phyloP scores from a whole-genome alignment of 2,113 vertebrate genomes.

The Guaruba guarouba region DNA sequence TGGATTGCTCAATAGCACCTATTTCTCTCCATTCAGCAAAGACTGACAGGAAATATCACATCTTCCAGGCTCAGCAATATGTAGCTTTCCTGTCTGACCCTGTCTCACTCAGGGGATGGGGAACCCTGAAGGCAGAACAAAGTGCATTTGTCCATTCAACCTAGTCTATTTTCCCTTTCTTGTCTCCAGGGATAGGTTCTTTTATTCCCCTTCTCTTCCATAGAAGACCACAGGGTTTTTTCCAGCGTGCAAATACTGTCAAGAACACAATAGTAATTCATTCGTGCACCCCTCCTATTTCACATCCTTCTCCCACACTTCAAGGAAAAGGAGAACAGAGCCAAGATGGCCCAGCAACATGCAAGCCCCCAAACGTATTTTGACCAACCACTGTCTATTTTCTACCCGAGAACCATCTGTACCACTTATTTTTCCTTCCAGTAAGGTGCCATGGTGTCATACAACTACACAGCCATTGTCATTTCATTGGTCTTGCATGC shows the following conservation, averaged over 20 bases:
- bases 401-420: not conserved
- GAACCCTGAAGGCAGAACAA: slow-evolving; percentile 48
- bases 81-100: not conserved
- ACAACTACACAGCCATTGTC: accelerated
- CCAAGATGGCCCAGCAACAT: not conserved
- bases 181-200: slow-evolving; percentile 19
- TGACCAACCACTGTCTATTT: not conserved
- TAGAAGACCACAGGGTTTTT: not conserved
- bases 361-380: not conserved
- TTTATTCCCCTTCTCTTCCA: not conserved
- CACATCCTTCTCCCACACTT: not conserved
- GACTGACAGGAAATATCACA: not conserved
- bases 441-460: not conserved
- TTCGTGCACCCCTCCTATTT: not conserved
- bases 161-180: slow-evolving; percentile 33
- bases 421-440: not conserved
- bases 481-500: not conserved
- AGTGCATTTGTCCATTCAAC: slow-evolving; percentile 44
- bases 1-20: not conserved
- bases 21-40: not conserved
- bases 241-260: not conserved
- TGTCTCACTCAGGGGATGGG: not conserved
- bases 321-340: not conserved
- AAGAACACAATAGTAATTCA: not conserved
- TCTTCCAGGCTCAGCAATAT: not conserved